Evolutionary conservation across 1,140 invertebrate genomes (phyloP).

Genomic region (Maniola jurtina): DNA sequence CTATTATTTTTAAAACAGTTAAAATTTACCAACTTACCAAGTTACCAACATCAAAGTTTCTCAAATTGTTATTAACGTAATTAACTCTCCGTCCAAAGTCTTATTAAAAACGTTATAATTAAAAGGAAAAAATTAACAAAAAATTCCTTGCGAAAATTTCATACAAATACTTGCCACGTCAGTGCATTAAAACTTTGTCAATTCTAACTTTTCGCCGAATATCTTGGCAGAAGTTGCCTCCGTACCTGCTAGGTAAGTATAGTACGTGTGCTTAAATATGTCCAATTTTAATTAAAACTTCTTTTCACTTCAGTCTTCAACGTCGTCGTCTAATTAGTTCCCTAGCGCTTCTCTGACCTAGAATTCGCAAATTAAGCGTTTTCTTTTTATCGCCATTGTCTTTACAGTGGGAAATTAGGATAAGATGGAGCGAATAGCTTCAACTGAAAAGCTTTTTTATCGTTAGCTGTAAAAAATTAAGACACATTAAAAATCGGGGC

Average conservation of each 20-base stretch:
- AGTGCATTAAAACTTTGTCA: conserved; percentile 19
- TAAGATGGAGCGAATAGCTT: not conserved
- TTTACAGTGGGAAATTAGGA: not conserved
- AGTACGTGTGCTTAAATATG: not conserved
- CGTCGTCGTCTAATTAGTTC: conserved; percentile 19
- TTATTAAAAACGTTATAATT: too few species aligned
- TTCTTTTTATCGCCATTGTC: not conserved
- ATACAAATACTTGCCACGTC: not conserved
- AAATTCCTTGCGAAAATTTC: too few species aligned
- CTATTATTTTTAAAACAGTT: too few species aligned
- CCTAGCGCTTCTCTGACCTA: conserved; percentile 18
- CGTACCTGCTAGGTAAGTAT: not conserved
- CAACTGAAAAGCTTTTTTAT: not conserved
- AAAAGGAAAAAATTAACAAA: too few species aligned
- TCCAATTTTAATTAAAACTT: conserved; percentile 12
- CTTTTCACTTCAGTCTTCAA: not conserved
- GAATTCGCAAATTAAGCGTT: conserved; percentile 12
- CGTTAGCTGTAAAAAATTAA: too few species aligned
- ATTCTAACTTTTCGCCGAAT: conserved; percentile 10
- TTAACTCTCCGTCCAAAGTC: too few species aligned
- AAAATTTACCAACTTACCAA: too few species aligned
- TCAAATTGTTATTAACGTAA: too few species aligned
- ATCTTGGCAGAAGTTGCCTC: not conserved
- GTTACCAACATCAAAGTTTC: too few species aligned
- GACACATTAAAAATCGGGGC: too few species aligned